Percentiles rank a stretch among this genome's conserved stretches.
phyloP scores from a whole-genome alignment of 2,113 vertebrate genomes.

The Aspiorhynchus laticeps region DNA sequence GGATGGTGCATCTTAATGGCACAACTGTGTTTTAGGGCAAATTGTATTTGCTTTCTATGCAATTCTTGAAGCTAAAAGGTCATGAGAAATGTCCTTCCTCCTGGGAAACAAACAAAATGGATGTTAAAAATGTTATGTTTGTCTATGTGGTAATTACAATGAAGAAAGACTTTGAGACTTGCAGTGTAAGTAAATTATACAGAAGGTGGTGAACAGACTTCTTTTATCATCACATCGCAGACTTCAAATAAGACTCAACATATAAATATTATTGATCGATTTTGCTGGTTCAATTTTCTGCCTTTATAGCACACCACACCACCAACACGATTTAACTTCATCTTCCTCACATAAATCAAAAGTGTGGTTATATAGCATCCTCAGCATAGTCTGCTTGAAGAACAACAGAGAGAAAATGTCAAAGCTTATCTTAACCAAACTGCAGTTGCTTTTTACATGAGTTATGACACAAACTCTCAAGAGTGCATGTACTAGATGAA shows the following conservation, averaged over 20 bases:
- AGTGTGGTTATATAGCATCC: conserved; percentile 11
- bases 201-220: conserved; percentile 38
- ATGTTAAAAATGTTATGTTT: conserved; percentile 30
- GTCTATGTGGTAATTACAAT: conserved; percentile 31
- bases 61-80: conserved; percentile 24
- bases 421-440: conserved; percentile 9
- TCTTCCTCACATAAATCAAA: conserved; percentile 50
- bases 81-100: conserved; percentile 20
- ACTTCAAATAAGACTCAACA: conserved; percentile 43
- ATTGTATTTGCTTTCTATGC: conserved; percentile 44
- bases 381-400: conserved; percentile 1
- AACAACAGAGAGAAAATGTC: conserved; percentile 12
- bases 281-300: conserved; percentile 15
- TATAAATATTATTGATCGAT: conserved; percentile 37
- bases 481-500: not conserved
- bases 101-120: conserved; percentile 5
- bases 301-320: conserved; percentile 27
- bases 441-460: not conserved
- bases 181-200: conserved; percentile 53
- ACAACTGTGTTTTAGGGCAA: conserved; percentile 41
- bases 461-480: not conserved
- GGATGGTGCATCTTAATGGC: conserved; percentile 50
- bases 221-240: conserved; percentile 53
- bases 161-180: conserved; percentile 39
- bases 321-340: conserved; percentile 30